A percentile compares a stretch with the other conserved stretches of the same genome.
Conservation (phyloP, 92 coral and sea anemone species). For the Isaurus tuberculatus region DNA sequence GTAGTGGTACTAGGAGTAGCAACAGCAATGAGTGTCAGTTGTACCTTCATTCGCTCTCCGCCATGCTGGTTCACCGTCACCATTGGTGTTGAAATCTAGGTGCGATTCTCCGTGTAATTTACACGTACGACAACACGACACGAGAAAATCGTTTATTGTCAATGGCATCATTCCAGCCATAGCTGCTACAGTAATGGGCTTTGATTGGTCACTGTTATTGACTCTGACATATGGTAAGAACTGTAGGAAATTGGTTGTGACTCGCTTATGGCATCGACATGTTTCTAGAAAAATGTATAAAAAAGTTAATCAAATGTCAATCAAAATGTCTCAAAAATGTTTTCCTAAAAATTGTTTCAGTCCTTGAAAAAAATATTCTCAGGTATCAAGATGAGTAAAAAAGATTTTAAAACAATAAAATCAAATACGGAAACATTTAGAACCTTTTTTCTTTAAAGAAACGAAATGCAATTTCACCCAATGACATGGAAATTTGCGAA, state of each 20-base stretch:
- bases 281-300: constrained; percentile 60
- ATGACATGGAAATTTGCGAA: no score
- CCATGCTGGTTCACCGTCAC: constrained; percentile 59
- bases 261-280: constrained; percentile 75
- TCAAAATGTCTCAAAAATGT: background rate
- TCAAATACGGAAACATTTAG: no score
- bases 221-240: constrained; percentile 77
- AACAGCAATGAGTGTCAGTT: no score
- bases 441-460: no score
- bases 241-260: constrained; percentile 77
- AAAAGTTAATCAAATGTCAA: background rate
- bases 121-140: constrained; percentile 79
- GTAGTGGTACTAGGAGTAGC: background rate
- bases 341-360: no score
- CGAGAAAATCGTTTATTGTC: constrained; percentile 66
- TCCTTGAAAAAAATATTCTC: no score
- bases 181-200: constrained; percentile 42
- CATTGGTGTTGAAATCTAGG: constrained; percentile 75
- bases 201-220: background rate
- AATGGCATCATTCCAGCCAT: constrained; percentile 83
- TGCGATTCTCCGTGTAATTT: constrained; percentile 78
- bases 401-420: no score
- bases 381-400: no score
- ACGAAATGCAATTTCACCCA: no score
- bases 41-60: constrained; percentile 59